Conservation (phyloP, 2,888 invertebrate species). For the Aspidiotus rigidus region DNA sequence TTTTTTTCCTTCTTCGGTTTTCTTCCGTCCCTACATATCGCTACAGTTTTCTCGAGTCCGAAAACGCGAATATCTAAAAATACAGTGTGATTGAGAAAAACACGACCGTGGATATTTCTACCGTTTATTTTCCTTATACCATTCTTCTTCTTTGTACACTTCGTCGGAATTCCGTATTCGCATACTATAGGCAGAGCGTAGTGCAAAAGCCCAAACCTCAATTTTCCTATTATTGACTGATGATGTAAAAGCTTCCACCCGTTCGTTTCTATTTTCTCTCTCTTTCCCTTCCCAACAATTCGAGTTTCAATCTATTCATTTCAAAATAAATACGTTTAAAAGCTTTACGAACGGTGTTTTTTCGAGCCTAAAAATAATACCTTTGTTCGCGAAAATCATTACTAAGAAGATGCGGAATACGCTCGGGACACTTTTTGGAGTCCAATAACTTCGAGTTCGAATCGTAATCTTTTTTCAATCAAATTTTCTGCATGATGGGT, state of each 20-base stretch:
- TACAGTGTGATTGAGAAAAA: conserved; percentile 24
- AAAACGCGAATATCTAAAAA: conserved; percentile 21
- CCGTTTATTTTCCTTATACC: conserved; percentile 6
- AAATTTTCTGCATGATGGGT: too few relatives aligned
- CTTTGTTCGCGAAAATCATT: conserved; percentile 16
- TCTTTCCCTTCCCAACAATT: background rate
- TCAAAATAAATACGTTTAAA: conserved; percentile 29
- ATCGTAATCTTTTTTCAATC: background rate
- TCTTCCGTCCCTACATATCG: background rate
- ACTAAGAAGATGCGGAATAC: background rate
- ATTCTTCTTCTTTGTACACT: background rate
- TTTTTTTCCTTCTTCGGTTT: conserved; percentile 5
- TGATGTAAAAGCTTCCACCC: conserved; percentile 9
- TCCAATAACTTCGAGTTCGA: background rate
- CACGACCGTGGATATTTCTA: conserved; percentile 8
- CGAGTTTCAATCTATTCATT: conserved; percentile 21
- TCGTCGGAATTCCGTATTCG: conserved; percentile 23
- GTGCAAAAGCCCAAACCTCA: conserved; percentile 3
- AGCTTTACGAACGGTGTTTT: conserved; percentile 23
- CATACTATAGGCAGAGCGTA: background rate
- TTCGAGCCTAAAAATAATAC: conserved; percentile 22
- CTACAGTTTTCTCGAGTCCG: background rate
- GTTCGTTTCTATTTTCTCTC: conserved; percentile 16
- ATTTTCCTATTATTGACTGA: conserved; percentile 22
- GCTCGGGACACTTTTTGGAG: background rate